These are phyloP conservation scores for Hoplostethus atlanticus DNA, from an alignment of 2,797 vertebrate genomes.

Conservation along the genomic window DNA sequence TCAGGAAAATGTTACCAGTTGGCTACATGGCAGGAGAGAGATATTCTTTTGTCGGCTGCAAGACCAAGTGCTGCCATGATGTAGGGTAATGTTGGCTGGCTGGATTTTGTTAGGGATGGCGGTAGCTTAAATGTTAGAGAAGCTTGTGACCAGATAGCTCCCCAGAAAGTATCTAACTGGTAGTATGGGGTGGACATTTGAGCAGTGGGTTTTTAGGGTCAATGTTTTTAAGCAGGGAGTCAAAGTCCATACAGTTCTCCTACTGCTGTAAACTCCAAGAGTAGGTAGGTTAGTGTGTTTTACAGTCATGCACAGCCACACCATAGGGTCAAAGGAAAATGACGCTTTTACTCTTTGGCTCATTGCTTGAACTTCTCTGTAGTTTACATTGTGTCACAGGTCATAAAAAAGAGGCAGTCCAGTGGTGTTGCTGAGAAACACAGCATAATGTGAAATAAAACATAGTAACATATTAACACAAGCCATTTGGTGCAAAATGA, in stretches of 20 bases:
- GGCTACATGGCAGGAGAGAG: background rate
- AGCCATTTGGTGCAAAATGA: no score
- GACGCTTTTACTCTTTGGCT: background rate
- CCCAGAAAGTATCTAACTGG: background rate
- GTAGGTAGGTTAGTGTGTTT: background rate
- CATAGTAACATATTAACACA: no score
- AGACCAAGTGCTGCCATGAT: background rate
- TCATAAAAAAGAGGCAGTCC: background rate
- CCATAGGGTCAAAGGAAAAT: background rate
- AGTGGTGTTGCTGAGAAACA: background rate
- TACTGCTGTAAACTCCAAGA: constrained; percentile 17
- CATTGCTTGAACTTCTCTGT: background rate
- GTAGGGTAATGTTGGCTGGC: background rate
- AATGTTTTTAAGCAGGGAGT: background rate
- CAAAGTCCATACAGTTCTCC: constrained; percentile 28
- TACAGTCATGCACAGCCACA: background rate
- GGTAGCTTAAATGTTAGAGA: background rate
- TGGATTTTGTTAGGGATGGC: no score
- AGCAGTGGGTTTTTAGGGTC: background rate
- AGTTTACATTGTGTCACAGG: background rate
- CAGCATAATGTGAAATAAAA: background rate
- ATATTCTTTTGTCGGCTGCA: background rate
- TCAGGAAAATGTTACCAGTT: no score
- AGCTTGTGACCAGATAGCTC: background rate
- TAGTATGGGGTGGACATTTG: no score